Evolutionary conservation across 1,140 invertebrate species (phyloP).

Genomic region (Monochamus saltuarius): DNA sequence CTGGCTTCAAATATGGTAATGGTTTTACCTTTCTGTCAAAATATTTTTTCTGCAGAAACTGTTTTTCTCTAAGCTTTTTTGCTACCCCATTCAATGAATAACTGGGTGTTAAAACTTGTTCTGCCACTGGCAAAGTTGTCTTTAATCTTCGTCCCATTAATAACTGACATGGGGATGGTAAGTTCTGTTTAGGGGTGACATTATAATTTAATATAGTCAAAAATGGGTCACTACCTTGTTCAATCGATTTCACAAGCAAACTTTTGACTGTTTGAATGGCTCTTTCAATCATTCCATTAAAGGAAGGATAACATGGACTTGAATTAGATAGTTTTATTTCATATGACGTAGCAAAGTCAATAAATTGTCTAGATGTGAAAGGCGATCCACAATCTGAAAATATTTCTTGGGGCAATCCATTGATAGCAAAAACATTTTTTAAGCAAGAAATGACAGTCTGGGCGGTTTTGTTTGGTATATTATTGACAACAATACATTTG

Average conservation of each 20-base stretch:
- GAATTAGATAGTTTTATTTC: conserved; percentile 48
- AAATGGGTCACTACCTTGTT: conserved; percentile 15
- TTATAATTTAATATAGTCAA: conserved; percentile 17
- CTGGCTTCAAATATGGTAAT: no score
- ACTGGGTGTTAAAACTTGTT: no score
- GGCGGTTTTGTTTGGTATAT: no score
- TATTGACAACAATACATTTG: conserved; percentile 22
- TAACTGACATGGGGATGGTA: conserved; percentile 14
- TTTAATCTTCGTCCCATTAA: conserved; percentile 23
- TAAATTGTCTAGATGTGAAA: conserved; percentile 52
- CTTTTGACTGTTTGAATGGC: conserved; percentile 13
- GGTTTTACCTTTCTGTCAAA: no score
- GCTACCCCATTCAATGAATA: no score
- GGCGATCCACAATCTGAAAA: conserved; percentile 53
- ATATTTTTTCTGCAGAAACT: no score
- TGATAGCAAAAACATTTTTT: no score
- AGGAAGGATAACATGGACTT: conserved; percentile 50
- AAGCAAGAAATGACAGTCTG: no score
- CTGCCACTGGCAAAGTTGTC: no score
- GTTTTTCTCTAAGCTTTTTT: no score
- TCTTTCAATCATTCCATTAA: conserved; percentile 53
- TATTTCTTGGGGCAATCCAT: no score
- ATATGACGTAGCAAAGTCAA: conserved; percentile 48
- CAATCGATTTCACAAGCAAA: not conserved
- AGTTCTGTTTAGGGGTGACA: conserved; percentile 18